Evolutionary conservation across 2,888 invertebrate species (phyloP).

Genomic region (Parnassius apollo): DNA sequence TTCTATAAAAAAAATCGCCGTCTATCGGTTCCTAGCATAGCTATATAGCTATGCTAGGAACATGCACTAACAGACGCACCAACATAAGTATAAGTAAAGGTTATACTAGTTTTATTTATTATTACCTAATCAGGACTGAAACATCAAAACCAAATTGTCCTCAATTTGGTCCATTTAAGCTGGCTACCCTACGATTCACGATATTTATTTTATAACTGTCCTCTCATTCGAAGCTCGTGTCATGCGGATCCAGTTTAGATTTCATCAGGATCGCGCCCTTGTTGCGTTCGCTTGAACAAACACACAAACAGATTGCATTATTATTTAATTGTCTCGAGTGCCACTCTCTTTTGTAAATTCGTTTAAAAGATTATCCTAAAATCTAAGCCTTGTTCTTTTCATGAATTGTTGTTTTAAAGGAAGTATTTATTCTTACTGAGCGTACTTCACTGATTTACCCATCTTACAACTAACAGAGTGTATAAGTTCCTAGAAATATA

Average conservation of each 20-base stretch:
- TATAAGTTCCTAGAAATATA: too few relatives aligned
- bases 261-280: constrained; percentile 58
- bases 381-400: not conserved
- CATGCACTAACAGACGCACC: too few relatives aligned
- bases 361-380: constrained; percentile 26
- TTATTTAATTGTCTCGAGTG: constrained; percentile 75
- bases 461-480: not conserved
- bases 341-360: constrained; percentile 50
- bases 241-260: constrained; percentile 73
- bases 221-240: constrained; percentile 69
- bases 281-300: constrained; percentile 56
- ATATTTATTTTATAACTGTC: constrained; percentile 76
- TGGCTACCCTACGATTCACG: constrained; percentile 41
- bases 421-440: not conserved
- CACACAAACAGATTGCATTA: constrained; percentile 68
- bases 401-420: not conserved
- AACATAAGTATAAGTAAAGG: too few relatives aligned
- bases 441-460: constrained; percentile 31
- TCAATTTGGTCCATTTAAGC: not conserved
- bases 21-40: too few relatives aligned
- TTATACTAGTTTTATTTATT: too few relatives aligned
- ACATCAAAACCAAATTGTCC: not conserved
- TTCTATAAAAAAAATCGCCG: too few relatives aligned
- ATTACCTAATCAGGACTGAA: too few relatives aligned
- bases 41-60: too few relatives aligned